phyloP scores from a whole-genome alignment of 2,888 invertebrate genomes.

The Tipula vernalis region DNA sequence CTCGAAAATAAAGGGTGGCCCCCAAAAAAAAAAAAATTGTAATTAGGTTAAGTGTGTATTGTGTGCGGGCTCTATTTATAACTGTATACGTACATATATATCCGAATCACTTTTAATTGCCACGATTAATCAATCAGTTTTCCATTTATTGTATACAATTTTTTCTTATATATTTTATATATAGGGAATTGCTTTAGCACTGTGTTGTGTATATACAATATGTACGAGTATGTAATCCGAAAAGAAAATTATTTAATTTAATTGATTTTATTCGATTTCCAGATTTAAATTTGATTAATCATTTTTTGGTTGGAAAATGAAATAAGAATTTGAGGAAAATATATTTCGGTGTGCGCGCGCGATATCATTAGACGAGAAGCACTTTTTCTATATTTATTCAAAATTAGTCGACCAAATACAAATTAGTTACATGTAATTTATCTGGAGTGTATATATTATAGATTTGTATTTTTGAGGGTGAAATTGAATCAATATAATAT shows the following conservation, averaged over 20 bases:
- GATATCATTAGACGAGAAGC: not conserved
- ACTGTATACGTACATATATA: no score
- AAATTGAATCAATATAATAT: no score
- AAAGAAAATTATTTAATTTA: not conserved
- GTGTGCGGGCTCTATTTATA: not conserved
- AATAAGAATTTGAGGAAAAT: not conserved
- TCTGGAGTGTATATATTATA: not conserved
- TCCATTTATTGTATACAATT: not conserved
- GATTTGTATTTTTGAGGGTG: not conserved
- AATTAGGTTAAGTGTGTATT: not conserved
- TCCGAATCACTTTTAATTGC: slow-evolving; percentile 7
- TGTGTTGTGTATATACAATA: not conserved
- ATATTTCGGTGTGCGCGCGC: not conserved
- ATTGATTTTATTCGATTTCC: slow-evolving; percentile 4
- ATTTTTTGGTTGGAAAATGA: not conserved
- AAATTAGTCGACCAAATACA: not conserved
- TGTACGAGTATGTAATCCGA: not conserved
- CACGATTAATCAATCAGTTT: slow-evolving; percentile 9
- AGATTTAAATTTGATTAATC: not conserved
- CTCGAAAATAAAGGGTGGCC: not conserved
- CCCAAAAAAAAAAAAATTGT: not conserved
- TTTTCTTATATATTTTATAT: not conserved
- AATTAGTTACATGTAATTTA: not conserved
- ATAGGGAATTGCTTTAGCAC: not conserved
- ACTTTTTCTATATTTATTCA: not conserved